These are phyloP conservation scores for Cryptocephalus moraei DNA, from an alignment of 2,888 invertebrate species.

Conservation along the genomic window DNA sequence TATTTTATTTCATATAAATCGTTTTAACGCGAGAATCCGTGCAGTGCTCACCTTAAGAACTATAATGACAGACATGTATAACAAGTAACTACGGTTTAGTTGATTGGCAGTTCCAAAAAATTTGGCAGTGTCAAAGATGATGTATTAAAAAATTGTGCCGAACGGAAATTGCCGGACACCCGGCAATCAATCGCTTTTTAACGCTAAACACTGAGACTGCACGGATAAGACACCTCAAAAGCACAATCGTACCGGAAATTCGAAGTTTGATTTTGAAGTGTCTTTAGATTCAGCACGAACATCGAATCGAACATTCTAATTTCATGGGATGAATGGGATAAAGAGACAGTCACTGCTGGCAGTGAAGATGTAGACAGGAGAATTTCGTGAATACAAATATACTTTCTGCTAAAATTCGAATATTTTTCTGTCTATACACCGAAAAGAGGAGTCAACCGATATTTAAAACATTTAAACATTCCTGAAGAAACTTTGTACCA, in stretches of 20 bases:
- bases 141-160: slow-evolving; percentile 2
- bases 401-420: too few relatives aligned
- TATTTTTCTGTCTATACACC: too few relatives aligned
- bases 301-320: too few relatives aligned
- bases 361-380: slow-evolving; percentile 21
- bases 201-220: too few relatives aligned
- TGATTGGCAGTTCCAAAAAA: slow-evolving; percentile 35
- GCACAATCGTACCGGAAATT: too few relatives aligned
- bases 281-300: too few relatives aligned
- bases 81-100: slow-evolving; percentile 21
- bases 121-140: slow-evolving; percentile 34
- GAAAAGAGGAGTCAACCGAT: slow-evolving; percentile 28
- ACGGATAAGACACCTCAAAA: too few relatives aligned
- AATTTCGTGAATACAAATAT: too few relatives aligned
- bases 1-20: slow-evolving; percentile 7
- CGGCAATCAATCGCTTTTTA: too few relatives aligned
- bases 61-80: slow-evolving; percentile 21
- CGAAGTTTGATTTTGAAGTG: too few relatives aligned
- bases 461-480: slow-evolving; percentile 26
- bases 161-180: background rate
- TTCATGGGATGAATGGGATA: slow-evolving; percentile 18
- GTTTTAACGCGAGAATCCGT: slow-evolving; percentile 18
- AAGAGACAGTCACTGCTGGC: slow-evolving; percentile 38
- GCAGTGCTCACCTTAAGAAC: slow-evolving; percentile 17
- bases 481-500: slow-evolving; percentile 36